Percentiles rank a stretch among this genome's conserved stretches.
Evolutionary conservation across 2,113 vertebrate species (phyloP).

Genomic region (Antigone vipio): DNA sequence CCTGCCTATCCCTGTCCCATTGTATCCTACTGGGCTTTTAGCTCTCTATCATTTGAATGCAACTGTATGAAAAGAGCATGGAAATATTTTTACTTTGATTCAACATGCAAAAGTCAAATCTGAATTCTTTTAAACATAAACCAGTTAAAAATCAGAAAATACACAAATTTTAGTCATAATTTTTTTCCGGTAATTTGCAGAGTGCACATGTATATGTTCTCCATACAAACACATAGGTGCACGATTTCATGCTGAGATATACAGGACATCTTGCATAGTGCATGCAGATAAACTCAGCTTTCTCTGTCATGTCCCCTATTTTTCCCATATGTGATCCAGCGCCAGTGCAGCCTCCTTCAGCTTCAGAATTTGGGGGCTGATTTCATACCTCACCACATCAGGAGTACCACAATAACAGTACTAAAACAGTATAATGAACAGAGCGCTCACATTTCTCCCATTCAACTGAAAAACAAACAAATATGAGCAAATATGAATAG

Average conservation of each 20-base stretch:
- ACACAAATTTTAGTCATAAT: background rate
- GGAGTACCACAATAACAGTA: background rate
- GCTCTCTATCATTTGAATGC: background rate
- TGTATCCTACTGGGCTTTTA: background rate
- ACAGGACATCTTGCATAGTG: background rate
- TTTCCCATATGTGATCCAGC: background rate
- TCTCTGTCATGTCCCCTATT: background rate
- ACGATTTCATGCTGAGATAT: background rate
- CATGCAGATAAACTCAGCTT: background rate
- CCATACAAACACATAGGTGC: background rate
- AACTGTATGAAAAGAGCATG: background rate
- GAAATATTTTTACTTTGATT: background rate
- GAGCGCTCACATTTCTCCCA: background rate
- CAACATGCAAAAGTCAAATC: background rate
- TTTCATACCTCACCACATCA: background rate
- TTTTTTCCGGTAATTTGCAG: background rate
- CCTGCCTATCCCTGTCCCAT: background rate
- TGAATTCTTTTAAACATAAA: background rate
- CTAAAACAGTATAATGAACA: background rate
- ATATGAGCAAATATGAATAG: background rate
- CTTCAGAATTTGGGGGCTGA: background rate
- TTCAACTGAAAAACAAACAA: constrained; percentile 5
- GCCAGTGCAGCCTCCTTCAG: background rate
- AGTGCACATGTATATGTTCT: background rate
- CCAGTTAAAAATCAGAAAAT: background rate